phyloP scores from a whole-genome alignment of 2,888 invertebrate genomes.

The Aspidiotus rigidus region DNA sequence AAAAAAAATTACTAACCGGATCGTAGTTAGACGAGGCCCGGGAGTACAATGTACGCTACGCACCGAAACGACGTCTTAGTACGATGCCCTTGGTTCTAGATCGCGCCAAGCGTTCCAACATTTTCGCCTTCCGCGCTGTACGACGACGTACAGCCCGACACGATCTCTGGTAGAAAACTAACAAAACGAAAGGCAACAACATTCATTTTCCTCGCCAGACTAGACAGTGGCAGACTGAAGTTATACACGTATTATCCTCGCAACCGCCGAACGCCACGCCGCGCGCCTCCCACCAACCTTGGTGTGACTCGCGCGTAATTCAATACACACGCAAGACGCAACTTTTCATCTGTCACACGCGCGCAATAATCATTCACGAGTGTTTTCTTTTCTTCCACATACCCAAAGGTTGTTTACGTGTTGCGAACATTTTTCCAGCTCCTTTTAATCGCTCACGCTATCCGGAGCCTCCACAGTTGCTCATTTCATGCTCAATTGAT shows the following conservation, averaged over 20 bases:
- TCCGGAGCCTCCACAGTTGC: too few relatives aligned
- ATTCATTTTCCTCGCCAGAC: conserved; percentile 19
- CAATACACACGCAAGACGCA: conserved; percentile 19
- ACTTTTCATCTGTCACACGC: conserved; percentile 10
- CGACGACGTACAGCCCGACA: too few relatives aligned
- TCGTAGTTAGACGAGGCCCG: too few relatives aligned
- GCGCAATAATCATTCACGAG: conserved; percentile 19
- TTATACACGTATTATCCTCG: not conserved
- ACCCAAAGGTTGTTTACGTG: too few relatives aligned
- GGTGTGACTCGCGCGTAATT: conserved; percentile 21
- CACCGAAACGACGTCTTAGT: not conserved
- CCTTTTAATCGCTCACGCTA: too few relatives aligned
- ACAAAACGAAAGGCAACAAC: too few relatives aligned
- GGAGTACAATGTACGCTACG: too few relatives aligned
- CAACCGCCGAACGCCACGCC: not conserved
- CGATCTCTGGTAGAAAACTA: too few relatives aligned
- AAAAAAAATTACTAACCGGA: too few relatives aligned
- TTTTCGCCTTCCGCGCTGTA: conserved; percentile 6
- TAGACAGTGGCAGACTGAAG: conserved; percentile 10
- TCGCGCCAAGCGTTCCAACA: not conserved
- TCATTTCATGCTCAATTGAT: too few relatives aligned
- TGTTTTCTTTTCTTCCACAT: conserved; percentile 3
- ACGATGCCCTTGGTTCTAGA: conserved; percentile 5
- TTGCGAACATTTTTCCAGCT: too few relatives aligned
- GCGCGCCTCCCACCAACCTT: conserved; percentile 6